These are phyloP conservation scores for Nephrotoma appendiculata DNA, from an alignment of 2,888 invertebrate species.

Conservation along the genomic window DNA sequence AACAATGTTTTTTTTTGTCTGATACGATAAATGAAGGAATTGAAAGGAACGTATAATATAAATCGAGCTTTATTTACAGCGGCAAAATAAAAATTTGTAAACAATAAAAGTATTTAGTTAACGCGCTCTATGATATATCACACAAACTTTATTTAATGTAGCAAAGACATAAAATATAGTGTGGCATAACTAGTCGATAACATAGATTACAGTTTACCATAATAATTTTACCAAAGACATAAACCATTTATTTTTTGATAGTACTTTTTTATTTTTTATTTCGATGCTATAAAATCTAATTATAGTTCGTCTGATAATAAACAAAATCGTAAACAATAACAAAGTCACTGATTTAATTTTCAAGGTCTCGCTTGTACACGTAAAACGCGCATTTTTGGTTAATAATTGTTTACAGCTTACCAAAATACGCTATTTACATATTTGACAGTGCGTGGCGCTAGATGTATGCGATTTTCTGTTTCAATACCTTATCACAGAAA, in stretches of 20 bases:
- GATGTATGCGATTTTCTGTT: not conserved
- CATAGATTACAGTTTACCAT: not conserved
- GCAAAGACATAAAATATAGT: not conserved
- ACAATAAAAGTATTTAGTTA: no score
- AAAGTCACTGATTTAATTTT: not conserved
- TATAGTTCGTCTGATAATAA: not conserved
- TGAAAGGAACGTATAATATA: no score
- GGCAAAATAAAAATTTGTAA: no score
- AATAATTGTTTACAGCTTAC: not conserved
- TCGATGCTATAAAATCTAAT: not conserved
- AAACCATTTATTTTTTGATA: not conserved
- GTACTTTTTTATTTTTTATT: not conserved
- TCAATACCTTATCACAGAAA: no score
- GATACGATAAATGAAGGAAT: no score
- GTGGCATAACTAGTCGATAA: not conserved
- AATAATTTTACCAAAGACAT: not conserved
- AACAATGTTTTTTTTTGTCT: no score
- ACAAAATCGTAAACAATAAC: not conserved
- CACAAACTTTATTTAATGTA: not conserved
- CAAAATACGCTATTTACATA: not conserved
- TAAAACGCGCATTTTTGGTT: not conserved
- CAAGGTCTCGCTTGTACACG: not conserved
- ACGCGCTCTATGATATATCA: not conserved
- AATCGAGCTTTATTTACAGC: no score
- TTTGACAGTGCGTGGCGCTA: not conserved